Evolutionary conservation across 2,888 invertebrate species (phyloP).

Genomic region (Crossocerus cetratus): DNA sequence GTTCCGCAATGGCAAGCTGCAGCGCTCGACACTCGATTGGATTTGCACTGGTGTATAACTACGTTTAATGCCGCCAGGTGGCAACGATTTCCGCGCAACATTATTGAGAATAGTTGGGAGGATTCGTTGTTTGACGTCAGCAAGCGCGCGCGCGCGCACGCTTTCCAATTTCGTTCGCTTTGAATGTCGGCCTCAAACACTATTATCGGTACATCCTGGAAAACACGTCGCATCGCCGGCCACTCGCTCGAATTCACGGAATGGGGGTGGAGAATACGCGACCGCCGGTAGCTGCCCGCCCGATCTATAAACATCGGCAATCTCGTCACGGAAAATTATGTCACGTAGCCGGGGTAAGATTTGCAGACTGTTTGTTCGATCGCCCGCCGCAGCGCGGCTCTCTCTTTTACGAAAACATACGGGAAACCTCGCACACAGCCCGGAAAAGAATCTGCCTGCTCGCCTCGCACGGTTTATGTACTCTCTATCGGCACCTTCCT

Average conservation of each 20-base stretch:
- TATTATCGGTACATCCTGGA: slow-evolving; percentile 39
- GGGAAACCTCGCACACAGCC: not conserved
- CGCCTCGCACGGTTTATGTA: not conserved
- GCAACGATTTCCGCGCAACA: slow-evolving; percentile 23
- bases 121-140: slow-evolving; percentile 16
- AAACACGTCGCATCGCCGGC: slow-evolving; percentile 7
- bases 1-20: not conserved
- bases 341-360: slow-evolving; percentile 33
- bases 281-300: slow-evolving; percentile 1
- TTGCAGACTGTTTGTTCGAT: slow-evolving; percentile 33
- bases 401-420: slow-evolving; percentile 4
- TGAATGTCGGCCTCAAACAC: slow-evolving; percentile 35
- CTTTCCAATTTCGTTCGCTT: slow-evolving; percentile 46
- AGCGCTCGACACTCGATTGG: slow-evolving; percentile 5
- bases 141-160: slow-evolving; percentile 11
- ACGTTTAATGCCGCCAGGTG: slow-evolving; percentile 9
- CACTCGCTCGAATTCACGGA: slow-evolving; percentile 8
- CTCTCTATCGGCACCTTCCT: not conserved
- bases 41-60: slow-evolving; percentile 33
- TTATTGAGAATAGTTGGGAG: slow-evolving; percentile 36
- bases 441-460: not conserved
- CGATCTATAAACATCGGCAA: slow-evolving; percentile 41
- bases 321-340: slow-evolving; percentile 44
- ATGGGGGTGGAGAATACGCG: slow-evolving; percentile 10
- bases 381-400: not conserved